Percentiles rank a stretch among this genome's conserved stretches.
Evolutionary conservation across 1,140 invertebrate species (phyloP).

Genomic region (Philopotamus ludificatus): DNA sequence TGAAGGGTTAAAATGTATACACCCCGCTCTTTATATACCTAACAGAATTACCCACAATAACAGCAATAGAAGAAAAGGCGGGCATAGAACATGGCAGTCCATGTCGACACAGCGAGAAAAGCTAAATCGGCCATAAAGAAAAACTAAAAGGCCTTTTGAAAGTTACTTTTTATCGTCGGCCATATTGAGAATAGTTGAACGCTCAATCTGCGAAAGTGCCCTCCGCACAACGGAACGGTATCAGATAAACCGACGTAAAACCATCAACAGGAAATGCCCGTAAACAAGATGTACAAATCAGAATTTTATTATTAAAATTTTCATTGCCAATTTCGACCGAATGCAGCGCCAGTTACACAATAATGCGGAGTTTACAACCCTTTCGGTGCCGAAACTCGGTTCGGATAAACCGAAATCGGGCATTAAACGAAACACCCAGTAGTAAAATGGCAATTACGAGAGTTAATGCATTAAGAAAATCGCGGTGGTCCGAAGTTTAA

Average conservation of each 20-base stretch:
- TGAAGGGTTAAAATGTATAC: no score
- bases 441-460: conserved; percentile 17
- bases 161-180: neutral
- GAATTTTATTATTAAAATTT: neutral
- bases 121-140: neutral
- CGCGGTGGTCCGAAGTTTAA: conserved; percentile 10
- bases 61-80: no score
- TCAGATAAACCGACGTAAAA: no score
- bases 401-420: conserved; percentile 16
- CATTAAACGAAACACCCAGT: neutral
- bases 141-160: neutral
- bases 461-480: conserved; percentile 18
- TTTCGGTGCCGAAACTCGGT: neutral
- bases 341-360: neutral
- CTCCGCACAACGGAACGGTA: neutral
- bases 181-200: neutral
- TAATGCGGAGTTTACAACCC: neutral
- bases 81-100: no score
- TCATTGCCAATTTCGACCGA: neutral
- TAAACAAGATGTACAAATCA: neutral
- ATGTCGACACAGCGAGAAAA: neutral
- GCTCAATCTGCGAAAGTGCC: neutral
- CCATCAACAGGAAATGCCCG: neutral
- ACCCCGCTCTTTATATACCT: no score
- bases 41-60: no score